A percentile compares a stretch with the other conserved stretches of the same genome.
Conservation (phyloP, 2,113 vertebrate genomes). For the Osmerus mordax region DNA sequence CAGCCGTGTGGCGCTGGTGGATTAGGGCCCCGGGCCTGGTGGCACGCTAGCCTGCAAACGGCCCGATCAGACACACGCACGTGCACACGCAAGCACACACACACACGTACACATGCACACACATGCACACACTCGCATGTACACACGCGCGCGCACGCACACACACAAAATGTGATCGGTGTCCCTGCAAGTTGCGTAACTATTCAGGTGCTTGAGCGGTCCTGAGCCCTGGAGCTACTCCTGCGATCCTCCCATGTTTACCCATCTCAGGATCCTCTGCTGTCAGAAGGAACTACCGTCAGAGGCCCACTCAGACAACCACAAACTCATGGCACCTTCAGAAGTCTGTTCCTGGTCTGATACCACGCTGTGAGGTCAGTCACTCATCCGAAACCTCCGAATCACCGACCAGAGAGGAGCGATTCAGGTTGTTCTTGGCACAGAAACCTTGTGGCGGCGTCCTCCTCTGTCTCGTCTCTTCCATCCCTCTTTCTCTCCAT, state of each 20-base stretch:
- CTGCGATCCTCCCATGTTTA: constrained; percentile 45
- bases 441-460: constrained; percentile 40
- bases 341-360: constrained; percentile 67
- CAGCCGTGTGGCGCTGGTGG: constrained; percentile 71
- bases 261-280: constrained; percentile 46
- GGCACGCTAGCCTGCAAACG: constrained; percentile 71
- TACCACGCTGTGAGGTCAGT: constrained; percentile 69
- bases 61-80: constrained; percentile 1
- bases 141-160: constrained; percentile 19
- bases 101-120: constrained; percentile 45
- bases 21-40: constrained; percentile 69
- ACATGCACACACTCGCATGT: constrained; percentile 37
- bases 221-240: constrained; percentile 42
- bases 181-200: constrained; percentile 23
- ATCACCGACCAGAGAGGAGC: constrained; percentile 52
- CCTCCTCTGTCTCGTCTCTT: constrained; percentile 52
- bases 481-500: neutral
- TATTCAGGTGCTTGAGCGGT: neutral
- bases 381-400: constrained; percentile 68
- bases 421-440: constrained; percentile 71
- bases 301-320: constrained; percentile 40
- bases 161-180: constrained; percentile 8
- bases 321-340: constrained; percentile 44
- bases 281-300: constrained; percentile 30
- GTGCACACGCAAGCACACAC: neutral